phyloP scores from a whole-genome alignment of 1,140 invertebrate species.

The Drosophila rhopaloa region DNA sequence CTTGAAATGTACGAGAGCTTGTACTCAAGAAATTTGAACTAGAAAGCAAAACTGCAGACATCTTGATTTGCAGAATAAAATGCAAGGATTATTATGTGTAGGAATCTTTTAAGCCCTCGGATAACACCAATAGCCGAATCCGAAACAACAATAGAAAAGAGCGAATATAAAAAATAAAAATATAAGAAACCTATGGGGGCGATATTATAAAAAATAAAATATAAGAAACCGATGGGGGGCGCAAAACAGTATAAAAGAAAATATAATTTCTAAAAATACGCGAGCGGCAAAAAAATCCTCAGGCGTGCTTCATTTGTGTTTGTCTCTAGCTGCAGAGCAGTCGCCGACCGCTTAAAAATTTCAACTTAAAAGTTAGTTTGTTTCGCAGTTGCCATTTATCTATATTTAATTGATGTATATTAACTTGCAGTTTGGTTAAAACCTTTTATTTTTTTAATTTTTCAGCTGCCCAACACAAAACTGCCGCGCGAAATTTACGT shows the following conservation, averaged over 20 bases:
- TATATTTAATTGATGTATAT: constrained; percentile 4
- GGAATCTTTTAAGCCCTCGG: neutral
- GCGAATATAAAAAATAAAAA: constrained; percentile 8
- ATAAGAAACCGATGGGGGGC: constrained; percentile 5
- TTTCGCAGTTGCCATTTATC: neutral
- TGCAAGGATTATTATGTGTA: neutral
- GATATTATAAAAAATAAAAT: constrained; percentile 1
- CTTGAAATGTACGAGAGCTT: constrained; percentile 66
- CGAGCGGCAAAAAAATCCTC: constrained; percentile 35
- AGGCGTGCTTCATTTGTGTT: constrained; percentile 34
- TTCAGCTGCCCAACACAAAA: constrained; percentile 86
- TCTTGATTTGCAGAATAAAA: neutral
- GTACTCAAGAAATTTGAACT: neutral
- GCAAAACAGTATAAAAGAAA: constrained; percentile 29
- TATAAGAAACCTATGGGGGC: neutral
- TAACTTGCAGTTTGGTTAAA: constrained; percentile 11
- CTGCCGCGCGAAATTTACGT: constrained; percentile 92
- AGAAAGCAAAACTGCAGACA: neutral
- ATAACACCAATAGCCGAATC: constrained; percentile 10
- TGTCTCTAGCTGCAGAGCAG: constrained; percentile 41
- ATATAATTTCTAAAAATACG: constrained; percentile 66
- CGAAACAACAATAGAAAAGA: constrained; percentile 7
- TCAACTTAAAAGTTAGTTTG: constrained; percentile 20
- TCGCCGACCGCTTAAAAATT: constrained; percentile 46
- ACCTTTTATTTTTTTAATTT: neutral